These are phyloP conservation scores for Oedothorax gibbosus DNA, from an alignment of 1,140 invertebrate species.

Conservation along the genomic window DNA sequence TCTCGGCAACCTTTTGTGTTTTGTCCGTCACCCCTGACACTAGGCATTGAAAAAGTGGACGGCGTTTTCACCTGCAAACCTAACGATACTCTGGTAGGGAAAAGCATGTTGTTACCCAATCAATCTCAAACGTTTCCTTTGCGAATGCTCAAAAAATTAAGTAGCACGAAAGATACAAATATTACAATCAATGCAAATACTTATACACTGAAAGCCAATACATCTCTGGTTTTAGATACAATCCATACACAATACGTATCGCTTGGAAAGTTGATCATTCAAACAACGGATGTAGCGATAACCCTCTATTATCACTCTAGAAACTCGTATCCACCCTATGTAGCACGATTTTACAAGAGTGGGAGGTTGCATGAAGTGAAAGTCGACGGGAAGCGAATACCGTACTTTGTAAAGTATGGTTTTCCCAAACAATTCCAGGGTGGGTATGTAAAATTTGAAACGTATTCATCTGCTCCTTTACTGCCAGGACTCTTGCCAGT, in stretches of 20 bases:
- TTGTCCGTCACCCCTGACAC: constrained; percentile 7
- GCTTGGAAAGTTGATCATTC: too few relatives aligned
- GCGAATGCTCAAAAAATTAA: background rate
- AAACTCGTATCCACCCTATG: background rate
- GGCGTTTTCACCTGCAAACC: background rate
- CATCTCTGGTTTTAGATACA: too few relatives aligned
- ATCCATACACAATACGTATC: background rate
- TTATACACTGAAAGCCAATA: background rate
- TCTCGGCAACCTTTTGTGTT: background rate
- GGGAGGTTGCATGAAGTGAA: too few relatives aligned
- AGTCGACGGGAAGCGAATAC: too few relatives aligned
- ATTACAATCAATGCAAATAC: background rate
- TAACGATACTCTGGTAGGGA: background rate
- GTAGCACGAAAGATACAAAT: background rate
- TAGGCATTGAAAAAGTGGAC: background rate
- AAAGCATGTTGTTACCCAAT: too few relatives aligned
- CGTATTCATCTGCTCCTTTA: too few relatives aligned
- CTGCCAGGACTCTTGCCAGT: too few relatives aligned
- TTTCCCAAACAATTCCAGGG: too few relatives aligned
- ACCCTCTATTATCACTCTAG: background rate
- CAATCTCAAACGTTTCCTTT: background rate
- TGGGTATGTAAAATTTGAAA: too few relatives aligned
- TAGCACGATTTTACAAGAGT: background rate
- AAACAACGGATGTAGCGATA: background rate
- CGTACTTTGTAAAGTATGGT: too few relatives aligned